Conservation (phyloP, 2,797 vertebrate genomes). For the Poecilia velifera region DNA sequence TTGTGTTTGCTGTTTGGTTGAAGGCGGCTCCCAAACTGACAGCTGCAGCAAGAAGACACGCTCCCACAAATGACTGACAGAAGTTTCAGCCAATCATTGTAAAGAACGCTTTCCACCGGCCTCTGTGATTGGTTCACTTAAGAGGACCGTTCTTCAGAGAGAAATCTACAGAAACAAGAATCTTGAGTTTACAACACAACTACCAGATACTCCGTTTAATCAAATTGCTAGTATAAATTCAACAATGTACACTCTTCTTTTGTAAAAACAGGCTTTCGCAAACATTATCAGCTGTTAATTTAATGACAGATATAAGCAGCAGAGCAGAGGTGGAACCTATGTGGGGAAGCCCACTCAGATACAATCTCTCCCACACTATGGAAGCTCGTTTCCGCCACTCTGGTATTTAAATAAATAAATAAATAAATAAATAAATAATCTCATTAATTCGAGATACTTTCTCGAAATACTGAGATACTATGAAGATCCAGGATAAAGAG, state of each 20-base stretch:
- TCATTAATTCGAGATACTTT: too few relatives aligned
- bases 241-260: neutral
- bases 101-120: accelerated
- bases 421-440: too few relatives aligned
- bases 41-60: slow-evolving; percentile 49
- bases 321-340: neutral
- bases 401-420: too few relatives aligned
- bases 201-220: neutral
- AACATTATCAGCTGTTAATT: neutral
- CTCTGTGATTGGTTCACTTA: slow-evolving; percentile 39
- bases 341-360: neutral
- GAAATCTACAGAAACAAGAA: neutral
- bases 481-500: too few relatives aligned
- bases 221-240: neutral
- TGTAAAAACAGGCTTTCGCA: neutral
- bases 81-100: slow-evolving; percentile 36
- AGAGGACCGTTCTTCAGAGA: neutral
- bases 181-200: neutral
- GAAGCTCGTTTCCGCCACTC: too few relatives aligned
- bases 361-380: too few relatives aligned
- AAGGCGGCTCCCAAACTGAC: slow-evolving; percentile 44
- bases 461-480: too few relatives aligned
- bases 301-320: neutral
- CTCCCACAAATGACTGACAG: slow-evolving; percentile 42
- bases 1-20: slow-evolving; percentile 20